Percentiles rank a stretch among this genome's conserved stretches.
Evolutionary conservation across 30 jellyfish, hydroid and myxozoan species (phyloP).

Genomic region (Aurelia aurita complex sp. Pacific): DNA sequence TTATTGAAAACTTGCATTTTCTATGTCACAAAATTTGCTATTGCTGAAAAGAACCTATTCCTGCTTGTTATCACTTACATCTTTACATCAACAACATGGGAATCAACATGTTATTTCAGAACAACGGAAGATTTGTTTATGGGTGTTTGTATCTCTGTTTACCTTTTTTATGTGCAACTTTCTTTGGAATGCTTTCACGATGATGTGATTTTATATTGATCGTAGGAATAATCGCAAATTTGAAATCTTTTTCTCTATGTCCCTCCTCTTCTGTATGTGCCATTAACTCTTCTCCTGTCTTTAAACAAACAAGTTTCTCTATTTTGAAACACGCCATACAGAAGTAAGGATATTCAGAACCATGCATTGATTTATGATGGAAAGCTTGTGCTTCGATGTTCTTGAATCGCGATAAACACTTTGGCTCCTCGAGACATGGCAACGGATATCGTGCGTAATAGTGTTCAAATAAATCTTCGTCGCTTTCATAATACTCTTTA

Average conservation of each 20-base stretch:
- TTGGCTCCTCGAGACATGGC: conserved; percentile 92
- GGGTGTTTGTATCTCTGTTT: neutral
- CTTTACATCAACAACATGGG: too few relatives aligned
- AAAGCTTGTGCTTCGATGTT: conserved; percentile 92
- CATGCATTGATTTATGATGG: conserved; percentile 88
- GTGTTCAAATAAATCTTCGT: conserved; percentile 83
- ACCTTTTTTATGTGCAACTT: too few relatives aligned
- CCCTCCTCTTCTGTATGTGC: conserved; percentile 59
- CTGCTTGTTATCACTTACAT: too few relatives aligned
- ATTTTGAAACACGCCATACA: conserved; percentile 90
- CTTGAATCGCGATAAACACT: conserved; percentile 78
- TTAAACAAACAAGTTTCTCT: conserved; percentile 72
- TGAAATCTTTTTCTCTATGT: conserved; percentile 62
- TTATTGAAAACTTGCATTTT: too few relatives aligned
- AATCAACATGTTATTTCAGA: neutral
- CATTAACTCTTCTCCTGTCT: conserved; percentile 72
- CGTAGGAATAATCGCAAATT: conserved; percentile 75
- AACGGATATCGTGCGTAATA: conserved; percentile 78
- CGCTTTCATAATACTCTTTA: conserved; percentile 57
- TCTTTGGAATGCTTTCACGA: too few relatives aligned
- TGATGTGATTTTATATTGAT: neutral
- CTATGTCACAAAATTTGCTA: too few relatives aligned
- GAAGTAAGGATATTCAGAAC: conserved; percentile 76
- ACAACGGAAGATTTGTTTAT: neutral
- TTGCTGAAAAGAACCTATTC: too few relatives aligned